phyloP scores from a whole-genome alignment of 2,113 vertebrate genomes.

The Upupa epops region DNA sequence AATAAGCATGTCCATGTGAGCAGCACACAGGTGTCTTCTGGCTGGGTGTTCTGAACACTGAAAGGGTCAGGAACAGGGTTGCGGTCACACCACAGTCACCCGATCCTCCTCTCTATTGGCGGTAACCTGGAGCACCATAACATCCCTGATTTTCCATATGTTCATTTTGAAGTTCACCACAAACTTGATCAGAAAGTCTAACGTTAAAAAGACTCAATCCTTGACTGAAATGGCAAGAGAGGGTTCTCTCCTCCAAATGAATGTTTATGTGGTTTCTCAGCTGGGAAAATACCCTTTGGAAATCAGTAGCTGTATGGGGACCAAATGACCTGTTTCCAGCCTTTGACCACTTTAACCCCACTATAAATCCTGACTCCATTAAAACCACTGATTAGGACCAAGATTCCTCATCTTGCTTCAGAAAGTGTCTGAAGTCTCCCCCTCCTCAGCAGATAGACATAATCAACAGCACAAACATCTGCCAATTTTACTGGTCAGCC shows the following conservation, averaged over 20 bases:
- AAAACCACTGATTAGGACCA: constrained; percentile 48
- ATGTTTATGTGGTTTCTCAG: background rate
- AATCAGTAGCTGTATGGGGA: background rate
- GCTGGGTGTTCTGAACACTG: background rate
- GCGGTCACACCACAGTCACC: background rate
- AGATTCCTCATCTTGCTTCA: background rate
- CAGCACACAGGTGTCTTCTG: background rate
- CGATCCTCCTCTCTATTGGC: background rate
- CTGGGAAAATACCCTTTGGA: background rate
- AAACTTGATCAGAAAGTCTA: background rate
- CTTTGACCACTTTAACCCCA: background rate
- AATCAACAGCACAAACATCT: background rate
- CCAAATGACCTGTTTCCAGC: background rate
- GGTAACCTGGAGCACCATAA: background rate
- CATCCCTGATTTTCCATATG: background rate
- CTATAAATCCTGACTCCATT: constrained; percentile 46
- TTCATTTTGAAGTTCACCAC: background rate
- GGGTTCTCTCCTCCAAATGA: background rate
- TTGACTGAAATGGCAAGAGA: background rate
- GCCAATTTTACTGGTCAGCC: background rate
- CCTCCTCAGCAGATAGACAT: background rate
- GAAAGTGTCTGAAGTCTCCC: constrained; percentile 13
- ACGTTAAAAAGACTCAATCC: background rate
- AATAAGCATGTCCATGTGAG: background rate
- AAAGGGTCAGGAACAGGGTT: background rate